phyloP scores from a whole-genome alignment of 2,797 vertebrate genomes.

The Gallinago solitaria region DNA sequence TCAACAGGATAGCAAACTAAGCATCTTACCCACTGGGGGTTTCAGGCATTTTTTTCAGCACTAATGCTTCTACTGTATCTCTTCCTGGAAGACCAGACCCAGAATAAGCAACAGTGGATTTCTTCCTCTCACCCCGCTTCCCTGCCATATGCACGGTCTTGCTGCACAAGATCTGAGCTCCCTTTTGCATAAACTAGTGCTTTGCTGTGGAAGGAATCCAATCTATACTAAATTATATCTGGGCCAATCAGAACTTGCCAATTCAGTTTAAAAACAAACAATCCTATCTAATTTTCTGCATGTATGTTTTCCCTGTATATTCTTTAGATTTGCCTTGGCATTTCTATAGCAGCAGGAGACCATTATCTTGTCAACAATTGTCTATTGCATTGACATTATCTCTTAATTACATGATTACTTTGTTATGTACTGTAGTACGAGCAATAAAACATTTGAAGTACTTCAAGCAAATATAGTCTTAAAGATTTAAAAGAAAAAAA shows the following conservation, averaged over 20 bases:
- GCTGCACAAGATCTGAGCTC: not conserved
- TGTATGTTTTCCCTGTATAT: conserved; percentile 52
- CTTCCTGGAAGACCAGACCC: not conserved
- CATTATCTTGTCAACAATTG: conserved; percentile 78
- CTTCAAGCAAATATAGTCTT: conserved; percentile 59
- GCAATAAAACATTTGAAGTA: conserved; percentile 74
- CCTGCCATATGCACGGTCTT: not conserved
- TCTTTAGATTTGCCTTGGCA: conserved; percentile 60
- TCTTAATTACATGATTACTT: conserved; percentile 80
- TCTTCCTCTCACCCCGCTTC: not conserved
- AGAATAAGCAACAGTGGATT: not conserved
- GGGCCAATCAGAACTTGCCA: conserved; percentile 14
- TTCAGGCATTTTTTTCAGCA: not conserved
- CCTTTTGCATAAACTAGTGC: not conserved
- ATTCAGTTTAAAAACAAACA: conserved; percentile 48
- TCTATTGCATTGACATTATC: conserved; percentile 77
- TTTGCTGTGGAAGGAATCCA: not conserved
- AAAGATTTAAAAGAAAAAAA: conserved; percentile 55
- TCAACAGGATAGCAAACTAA: not conserved
- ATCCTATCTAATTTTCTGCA: conserved; percentile 43
- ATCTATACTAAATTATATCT: not conserved
- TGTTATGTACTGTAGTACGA: conserved; percentile 69
- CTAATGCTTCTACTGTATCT: not conserved
- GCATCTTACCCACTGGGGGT: fast-evolving
- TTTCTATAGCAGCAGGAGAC: conserved; percentile 69